Conservation (phyloP, 64 coral and sea anemone species). For the Cladopsammia gracilis region DNA sequence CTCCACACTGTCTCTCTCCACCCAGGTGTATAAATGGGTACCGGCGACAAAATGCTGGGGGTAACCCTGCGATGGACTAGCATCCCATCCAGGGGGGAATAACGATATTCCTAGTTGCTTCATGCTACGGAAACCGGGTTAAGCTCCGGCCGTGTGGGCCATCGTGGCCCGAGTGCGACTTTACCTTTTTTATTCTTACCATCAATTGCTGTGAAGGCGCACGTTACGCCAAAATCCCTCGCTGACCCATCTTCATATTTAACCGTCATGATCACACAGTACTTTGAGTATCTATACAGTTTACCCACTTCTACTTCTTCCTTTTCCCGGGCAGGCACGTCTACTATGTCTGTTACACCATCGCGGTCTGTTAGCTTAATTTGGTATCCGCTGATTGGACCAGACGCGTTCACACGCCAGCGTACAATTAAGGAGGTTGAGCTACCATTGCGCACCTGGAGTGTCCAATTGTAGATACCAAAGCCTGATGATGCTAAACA, state of each 20-base stretch:
- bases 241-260: neutral
- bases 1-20: too few relatives aligned
- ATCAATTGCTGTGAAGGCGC: neutral
- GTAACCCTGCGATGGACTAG: too few relatives aligned
- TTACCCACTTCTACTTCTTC: neutral
- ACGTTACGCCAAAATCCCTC: neutral
- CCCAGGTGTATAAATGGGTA: too few relatives aligned
- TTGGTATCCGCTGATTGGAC: neutral
- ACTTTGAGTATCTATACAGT: neutral
- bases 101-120: too few relatives aligned
- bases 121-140: too few relatives aligned
- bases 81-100: too few relatives aligned
- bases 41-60: too few relatives aligned
- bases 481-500: neutral
- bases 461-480: neutral
- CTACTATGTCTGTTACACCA: neutral
- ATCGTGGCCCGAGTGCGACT: too few relatives aligned
- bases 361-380: neutral
- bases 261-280: neutral
- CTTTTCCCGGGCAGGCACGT: neutral
- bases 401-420: neutral
- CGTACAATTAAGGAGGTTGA: neutral
- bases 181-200: neutral
- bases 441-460: neutral
- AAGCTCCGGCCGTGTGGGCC: too few relatives aligned